A percentile compares a stretch with the other conserved stretches of the same genome.
Conservation (phyloP, 2,797 vertebrate genomes). For the Anas capensis region DNA sequence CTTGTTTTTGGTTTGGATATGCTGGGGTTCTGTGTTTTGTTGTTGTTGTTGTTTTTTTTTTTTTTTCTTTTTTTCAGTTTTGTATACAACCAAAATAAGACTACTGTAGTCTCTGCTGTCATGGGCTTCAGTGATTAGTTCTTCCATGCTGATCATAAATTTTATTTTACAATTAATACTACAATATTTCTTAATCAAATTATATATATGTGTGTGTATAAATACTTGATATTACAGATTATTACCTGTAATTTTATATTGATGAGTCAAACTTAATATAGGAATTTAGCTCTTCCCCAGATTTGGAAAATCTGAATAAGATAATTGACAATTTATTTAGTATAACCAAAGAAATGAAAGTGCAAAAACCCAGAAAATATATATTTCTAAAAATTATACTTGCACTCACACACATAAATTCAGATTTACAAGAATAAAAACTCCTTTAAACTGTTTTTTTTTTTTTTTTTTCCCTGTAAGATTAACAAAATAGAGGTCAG, state of each 20-base stretch:
- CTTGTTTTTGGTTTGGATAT: neutral
- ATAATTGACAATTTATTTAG: neutral
- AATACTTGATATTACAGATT: neutral
- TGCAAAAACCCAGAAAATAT: neutral
- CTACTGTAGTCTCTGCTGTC: neutral
- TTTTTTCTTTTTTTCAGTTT: neutral
- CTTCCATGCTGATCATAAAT: neutral
- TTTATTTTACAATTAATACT: neutral
- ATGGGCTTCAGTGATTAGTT: neutral
- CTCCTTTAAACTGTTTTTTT: neutral
- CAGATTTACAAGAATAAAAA: neutral
- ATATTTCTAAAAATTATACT: neutral
- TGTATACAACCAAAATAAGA: neutral
- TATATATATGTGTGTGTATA: neutral
- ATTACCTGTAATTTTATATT: neutral
- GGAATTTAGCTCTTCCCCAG: neutral
- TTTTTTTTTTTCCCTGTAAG: neutral
- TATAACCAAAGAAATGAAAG: neutral
- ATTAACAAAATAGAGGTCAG: constrained; percentile 9
- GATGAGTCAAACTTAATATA: neutral
- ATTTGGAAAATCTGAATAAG: constrained; percentile 21
- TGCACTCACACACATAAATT: neutral
- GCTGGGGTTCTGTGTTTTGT: neutral
- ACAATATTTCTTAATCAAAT: neutral
- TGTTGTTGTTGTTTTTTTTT: accelerated